Evolutionary conservation across 2,888 invertebrate species (phyloP).

Genomic region (Pachliopta kotzebuea): DNA sequence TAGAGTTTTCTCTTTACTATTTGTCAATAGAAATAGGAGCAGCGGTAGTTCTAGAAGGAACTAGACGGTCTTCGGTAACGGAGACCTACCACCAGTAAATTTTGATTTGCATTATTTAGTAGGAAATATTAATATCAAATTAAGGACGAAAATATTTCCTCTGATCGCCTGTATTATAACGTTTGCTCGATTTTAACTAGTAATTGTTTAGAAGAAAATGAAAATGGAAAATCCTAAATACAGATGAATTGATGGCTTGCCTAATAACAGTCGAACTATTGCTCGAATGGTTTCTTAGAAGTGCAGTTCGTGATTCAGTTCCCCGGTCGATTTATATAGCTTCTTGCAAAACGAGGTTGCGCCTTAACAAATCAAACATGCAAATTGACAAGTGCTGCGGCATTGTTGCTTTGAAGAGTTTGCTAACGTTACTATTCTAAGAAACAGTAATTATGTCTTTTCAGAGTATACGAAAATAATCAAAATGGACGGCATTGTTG

Average conservation of each 20-base stretch:
- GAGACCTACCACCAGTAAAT: no score
- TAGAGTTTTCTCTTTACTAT: no score
- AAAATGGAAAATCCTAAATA: conserved; percentile 6
- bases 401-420: background rate
- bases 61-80: no score
- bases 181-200: no score
- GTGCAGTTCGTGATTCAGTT: conserved; percentile 31
- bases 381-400: conserved; percentile 25
- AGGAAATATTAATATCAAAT: no score
- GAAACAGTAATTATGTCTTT: background rate
- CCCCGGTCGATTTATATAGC: conserved; percentile 21
- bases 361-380: conserved; percentile 28
- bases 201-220: no score
- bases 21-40: no score
- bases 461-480: background rate
- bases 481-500: no score
- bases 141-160: no score
- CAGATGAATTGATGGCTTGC: background rate
- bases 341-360: conserved; percentile 25
- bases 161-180: no score
- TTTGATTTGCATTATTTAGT: no score
- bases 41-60: no score
- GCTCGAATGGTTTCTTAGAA: conserved; percentile 32
- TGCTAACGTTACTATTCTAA: background rate
- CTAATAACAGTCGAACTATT: conserved; percentile 16